Evolutionary conservation across 2,888 invertebrate species (phyloP).

Genomic region (Erebia ligea): DNA sequence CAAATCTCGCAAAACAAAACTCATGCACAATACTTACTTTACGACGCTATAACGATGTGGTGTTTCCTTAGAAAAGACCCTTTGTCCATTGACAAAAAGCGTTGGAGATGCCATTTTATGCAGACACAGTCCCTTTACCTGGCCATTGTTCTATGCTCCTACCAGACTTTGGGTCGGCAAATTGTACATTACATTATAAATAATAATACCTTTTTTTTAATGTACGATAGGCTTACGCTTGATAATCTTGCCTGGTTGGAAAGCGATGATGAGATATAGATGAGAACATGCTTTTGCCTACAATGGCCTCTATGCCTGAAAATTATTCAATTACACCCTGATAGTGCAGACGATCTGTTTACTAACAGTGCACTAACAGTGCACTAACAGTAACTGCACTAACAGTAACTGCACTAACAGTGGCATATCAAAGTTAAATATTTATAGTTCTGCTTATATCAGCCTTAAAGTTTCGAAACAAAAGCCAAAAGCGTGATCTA

Average conservation of each 20-base stretch:
- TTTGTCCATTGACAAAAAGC: slow-evolving; percentile 82
- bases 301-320: not conserved
- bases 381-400: not conserved
- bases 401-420: not conserved
- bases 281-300: too few species aligned
- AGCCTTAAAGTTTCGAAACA: not conserved
- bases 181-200: slow-evolving; percentile 61
- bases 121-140: slow-evolving; percentile 77
- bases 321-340: not conserved
- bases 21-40: slow-evolving; percentile 78
- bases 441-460: not conserved
- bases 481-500: not conserved
- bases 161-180: slow-evolving; percentile 76
- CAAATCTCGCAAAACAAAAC: slow-evolving; percentile 80
- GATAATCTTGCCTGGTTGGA: not conserved
- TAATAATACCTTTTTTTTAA: not conserved
- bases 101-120: slow-evolving; percentile 75
- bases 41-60: slow-evolving; percentile 81
- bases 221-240: not conserved
- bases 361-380: not conserved
- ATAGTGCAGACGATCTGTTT: not conserved
- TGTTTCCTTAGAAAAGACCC: slow-evolving; percentile 80
- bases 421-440: not conserved
- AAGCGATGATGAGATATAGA: too few species aligned
- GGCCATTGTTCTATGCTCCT: slow-evolving; percentile 75